Base-by-base conservation (phyloP, 1,140 invertebrate genomes). In the Wiebesia pumilae region DNA sequence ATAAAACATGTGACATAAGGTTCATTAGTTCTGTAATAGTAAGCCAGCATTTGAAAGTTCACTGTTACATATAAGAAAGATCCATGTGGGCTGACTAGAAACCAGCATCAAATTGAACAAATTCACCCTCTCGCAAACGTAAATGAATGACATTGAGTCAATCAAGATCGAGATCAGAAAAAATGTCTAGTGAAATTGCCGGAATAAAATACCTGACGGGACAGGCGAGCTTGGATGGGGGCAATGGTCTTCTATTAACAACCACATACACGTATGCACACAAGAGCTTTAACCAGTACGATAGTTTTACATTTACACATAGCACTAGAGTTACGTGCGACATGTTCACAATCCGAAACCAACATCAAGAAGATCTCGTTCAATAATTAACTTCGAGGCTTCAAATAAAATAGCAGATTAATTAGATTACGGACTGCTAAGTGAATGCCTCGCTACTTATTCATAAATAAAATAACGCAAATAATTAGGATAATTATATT, bases 41-140 rank as follows among this genome's bases (percentile, higher is more conserved):
- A 27, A 62, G 58, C 24, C 21, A 62, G 24, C 24, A 62, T 62
- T 62, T 62, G 24, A 62, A 62, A 27, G 27, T 62, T 62, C n/a
- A 16, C 6, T 78, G n/a, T 35, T 69, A 33, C 33, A 69, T 69
- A 69, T 7, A 69, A 67, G 16, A n/a, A 67, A 67, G 65, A 14
- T 30, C 58, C 47, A 58, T 83, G 51, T 75, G 69, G 81, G 69
- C 35, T 65, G 35, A 12, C 27, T 19, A 62, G 51, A 47, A 84
- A 47, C 82, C 82, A 77, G 47, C 82, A 62, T 84, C 35, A 83
- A 83, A 62, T 84, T 84, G 54, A 84, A 84, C 82, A 75, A 84
- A 84, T 84, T 77, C 35, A 65, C 71, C 82, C 82, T 77, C 71
- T 75, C 10, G 65, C 69, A 67, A 67, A 21, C 67, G 43, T 79